Evolutionary conservation across 2,113 vertebrate genomes (phyloP).

Genomic region (Cottus gobio): DNA sequence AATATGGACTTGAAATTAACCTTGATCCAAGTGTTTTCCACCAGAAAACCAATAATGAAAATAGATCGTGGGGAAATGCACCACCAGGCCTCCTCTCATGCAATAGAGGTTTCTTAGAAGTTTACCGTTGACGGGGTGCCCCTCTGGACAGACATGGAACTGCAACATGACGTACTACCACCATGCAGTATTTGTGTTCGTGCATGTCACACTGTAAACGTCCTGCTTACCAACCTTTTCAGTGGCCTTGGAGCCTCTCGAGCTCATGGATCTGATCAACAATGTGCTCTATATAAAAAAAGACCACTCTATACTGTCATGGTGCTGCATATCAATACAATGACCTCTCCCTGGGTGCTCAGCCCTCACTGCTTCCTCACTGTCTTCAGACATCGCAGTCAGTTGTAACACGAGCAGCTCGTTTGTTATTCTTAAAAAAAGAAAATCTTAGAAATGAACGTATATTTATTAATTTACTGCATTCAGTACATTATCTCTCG

Average conservation of each 20-base stretch:
- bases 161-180: neutral
- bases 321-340: slow-evolving; percentile 3
- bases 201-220: neutral
- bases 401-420: neutral
- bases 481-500: neutral
- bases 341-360: slow-evolving; percentile 1
- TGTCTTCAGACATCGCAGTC: neutral
- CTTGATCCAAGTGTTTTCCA: no score
- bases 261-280: no score
- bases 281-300: no score
- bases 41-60: no score
- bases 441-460: neutral
- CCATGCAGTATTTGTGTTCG: neutral
- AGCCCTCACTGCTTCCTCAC: neutral
- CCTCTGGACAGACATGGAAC: neutral
- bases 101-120: no score
- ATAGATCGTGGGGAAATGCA: no score
- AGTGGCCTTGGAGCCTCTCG: neutral
- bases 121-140: no score
- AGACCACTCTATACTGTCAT: neutral
- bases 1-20: no score
- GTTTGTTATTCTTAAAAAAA: neutral
- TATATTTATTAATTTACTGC: neutral
- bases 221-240: neutral
- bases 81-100: no score